Conservation (phyloP, 2,113 vertebrate species). For the Pseudorhombus dupliciocellatus region DNA sequence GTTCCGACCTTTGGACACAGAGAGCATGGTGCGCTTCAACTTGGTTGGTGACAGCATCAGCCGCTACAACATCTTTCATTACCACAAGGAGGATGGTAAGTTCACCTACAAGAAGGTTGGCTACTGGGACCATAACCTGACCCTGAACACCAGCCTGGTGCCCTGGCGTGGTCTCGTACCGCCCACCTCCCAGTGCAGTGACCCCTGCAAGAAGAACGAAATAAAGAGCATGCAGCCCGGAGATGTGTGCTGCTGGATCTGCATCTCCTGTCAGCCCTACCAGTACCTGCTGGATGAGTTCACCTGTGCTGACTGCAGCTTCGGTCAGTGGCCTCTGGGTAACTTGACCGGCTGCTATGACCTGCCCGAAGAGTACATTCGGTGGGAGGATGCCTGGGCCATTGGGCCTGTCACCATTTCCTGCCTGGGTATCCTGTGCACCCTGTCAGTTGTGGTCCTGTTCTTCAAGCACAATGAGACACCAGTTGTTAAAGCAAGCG, state of each 20-base stretch:
- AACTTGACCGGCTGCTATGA: constrained; percentile 93
- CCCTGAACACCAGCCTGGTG: constrained; percentile 87
- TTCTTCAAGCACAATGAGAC: constrained; percentile 93
- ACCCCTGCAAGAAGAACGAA: constrained; percentile 95
- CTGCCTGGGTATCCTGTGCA: constrained; percentile 92
- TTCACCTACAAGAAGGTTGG: constrained; percentile 93
- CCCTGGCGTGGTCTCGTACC: constrained; percentile 84
- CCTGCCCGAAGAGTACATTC: constrained; percentile 96
- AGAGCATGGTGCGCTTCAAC: constrained; percentile 90
- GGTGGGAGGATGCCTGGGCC: constrained; percentile 95
- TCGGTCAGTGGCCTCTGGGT: constrained; percentile 92
- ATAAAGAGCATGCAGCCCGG: constrained; percentile 98
- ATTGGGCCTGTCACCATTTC: constrained; percentile 94
- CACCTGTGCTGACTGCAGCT: constrained; percentile 93
- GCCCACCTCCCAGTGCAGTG: constrained; percentile 95
- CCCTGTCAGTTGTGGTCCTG: constrained; percentile 90
- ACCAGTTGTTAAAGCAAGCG: constrained; percentile 95
- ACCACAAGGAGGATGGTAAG: constrained; percentile 83
- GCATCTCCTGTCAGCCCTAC: constrained; percentile 94
- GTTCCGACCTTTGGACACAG: constrained; percentile 88
- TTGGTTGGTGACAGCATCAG: constrained; percentile 91
- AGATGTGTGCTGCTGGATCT: constrained; percentile 99
- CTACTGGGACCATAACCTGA: constrained; percentile 94
- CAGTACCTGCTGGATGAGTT: constrained; percentile 94
- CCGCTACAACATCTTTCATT: constrained; percentile 98